Conservation (phyloP, 1,140 invertebrate species). For the Brachionus koreanus region DNA sequence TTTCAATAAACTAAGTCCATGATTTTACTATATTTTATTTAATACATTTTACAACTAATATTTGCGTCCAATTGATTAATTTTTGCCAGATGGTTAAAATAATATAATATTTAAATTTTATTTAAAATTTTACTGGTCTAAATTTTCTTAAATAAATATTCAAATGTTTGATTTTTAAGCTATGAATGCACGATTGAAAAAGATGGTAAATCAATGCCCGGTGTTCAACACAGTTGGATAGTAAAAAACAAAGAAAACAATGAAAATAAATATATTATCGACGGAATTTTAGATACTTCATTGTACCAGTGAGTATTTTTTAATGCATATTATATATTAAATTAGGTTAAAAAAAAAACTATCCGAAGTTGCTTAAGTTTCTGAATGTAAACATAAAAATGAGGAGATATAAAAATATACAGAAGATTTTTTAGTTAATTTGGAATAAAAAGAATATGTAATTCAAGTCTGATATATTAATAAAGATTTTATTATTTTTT, state of each 20-base stretch:
- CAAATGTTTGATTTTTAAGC: conserved; percentile 48
- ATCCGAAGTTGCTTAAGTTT: too few species aligned
- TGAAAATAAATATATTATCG: conserved; percentile 50
- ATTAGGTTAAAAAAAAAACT: background rate
- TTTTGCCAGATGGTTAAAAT: background rate
- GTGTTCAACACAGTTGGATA: conserved; percentile 57
- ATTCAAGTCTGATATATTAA: too few species aligned
- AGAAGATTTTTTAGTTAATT: too few species aligned
- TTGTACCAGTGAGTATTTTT: conserved; percentile 54
- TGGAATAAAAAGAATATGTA: too few species aligned
- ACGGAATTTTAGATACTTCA: conserved; percentile 51
- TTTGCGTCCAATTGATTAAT: too few species aligned
- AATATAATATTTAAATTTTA: background rate
- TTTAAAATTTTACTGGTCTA: too few species aligned
- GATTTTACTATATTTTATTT: too few species aligned
- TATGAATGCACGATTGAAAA: conserved; percentile 56
- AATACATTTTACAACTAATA: too few species aligned
- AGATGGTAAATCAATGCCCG: conserved; percentile 50
- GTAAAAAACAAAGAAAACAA: conserved; percentile 45
- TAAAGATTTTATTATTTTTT: too few species aligned
- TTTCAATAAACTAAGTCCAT: too few species aligned
- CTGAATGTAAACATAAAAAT: too few species aligned
- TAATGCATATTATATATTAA: background rate
- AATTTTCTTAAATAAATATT: background rate
- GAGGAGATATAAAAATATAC: too few species aligned